A percentile compares a stretch with the other conserved stretches of the same genome.
Conservation (phyloP, 1,140 invertebrate genomes). For the Coelopa frigida region DNA sequence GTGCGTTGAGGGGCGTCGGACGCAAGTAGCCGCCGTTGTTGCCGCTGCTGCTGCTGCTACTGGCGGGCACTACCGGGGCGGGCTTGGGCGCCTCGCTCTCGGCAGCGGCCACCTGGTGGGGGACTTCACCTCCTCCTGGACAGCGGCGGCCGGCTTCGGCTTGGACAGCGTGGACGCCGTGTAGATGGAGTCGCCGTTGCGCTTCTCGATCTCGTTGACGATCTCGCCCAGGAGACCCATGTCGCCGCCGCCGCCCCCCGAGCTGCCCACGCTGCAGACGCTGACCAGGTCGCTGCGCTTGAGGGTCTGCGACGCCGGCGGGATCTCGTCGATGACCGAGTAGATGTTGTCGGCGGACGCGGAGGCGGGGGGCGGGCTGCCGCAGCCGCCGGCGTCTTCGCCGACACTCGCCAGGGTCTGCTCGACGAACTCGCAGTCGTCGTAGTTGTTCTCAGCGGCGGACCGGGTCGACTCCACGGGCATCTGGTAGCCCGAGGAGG, state of each 20-base stretch:
- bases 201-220: slow-evolving; percentile 75
- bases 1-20: slow-evolving; percentile 60
- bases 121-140: slow-evolving; percentile 26
- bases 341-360: slow-evolving; percentile 68
- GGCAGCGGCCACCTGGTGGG: slow-evolving; percentile 48
- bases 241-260: slow-evolving; percentile 49
- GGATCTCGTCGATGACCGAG: slow-evolving; percentile 73
- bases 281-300: slow-evolving; percentile 38
- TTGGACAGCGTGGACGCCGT: slow-evolving; percentile 60
- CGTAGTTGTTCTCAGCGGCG: slow-evolving; percentile 54
- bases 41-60: slow-evolving; percentile 21
- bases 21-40: slow-evolving; percentile 57
- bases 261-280: slow-evolving; percentile 43
- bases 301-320: slow-evolving; percentile 38
- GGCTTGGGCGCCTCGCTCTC: slow-evolving; percentile 18
- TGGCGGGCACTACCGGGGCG: slow-evolving; percentile 2
- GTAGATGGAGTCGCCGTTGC: slow-evolving; percentile 80
- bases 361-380: too few relatives aligned
- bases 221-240: slow-evolving; percentile 74
- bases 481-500: slow-evolving; percentile 34
- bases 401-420: slow-evolving; percentile 55
- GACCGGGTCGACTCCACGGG: slow-evolving; percentile 46
- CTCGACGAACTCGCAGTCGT: slow-evolving; percentile 66
- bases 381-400: slow-evolving; percentile 46
- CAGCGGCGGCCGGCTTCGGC: slow-evolving; percentile 23